Base-by-base conservation (phyloP, 1,140 invertebrate genomes). In the Nylanderia fulva region DNA sequence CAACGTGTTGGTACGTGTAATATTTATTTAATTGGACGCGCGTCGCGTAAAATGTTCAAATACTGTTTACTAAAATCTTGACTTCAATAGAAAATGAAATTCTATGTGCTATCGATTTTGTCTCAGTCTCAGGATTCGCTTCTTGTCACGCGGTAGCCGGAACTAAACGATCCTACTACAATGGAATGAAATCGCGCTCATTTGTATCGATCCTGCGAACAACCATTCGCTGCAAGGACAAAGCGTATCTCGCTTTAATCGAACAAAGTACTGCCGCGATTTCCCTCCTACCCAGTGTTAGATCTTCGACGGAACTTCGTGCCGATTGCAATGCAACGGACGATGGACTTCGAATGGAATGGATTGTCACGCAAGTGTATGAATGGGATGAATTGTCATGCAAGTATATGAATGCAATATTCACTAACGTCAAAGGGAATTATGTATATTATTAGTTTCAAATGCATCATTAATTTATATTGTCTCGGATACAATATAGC, bases 241-340 rank as follows among this genome's bases (percentile, higher is more conserved):
- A 58, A 72, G 36, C 52, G 66, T 72, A 72, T 82, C 66, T 72
- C 24, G 77, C 77, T 82, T 82, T 82, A 82, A 82, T 82, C 77
- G 36, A 82, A 82, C 66, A 72, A 72, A 72, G 52, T 72, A 82
- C 52, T 27, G 13, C 36, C 36, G 5, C 64, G 64, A 45, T 71
- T 60, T 82, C 66, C 24, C 18, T 58, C 0, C 24, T 33, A 71
- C 24, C 24, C 18, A 27, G 1, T 13, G 39, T 54, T 29, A 52
- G 33, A 80, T 80, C 77, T 71, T 80, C 52, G 52, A 42, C 4
- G 15, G 21, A 56, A 80, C 64, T 71, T 80, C 52, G n/a, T 54
- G 33, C 18, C 48, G 52, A 80, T 39, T 69, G 13, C 27, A 72
- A n/a, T 58, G 8, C 5, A 56, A 33, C 11, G 11, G 33, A 56